Conservation (phyloP, 2,888 invertebrate genomes). For the Tiliacea citrago region DNA sequence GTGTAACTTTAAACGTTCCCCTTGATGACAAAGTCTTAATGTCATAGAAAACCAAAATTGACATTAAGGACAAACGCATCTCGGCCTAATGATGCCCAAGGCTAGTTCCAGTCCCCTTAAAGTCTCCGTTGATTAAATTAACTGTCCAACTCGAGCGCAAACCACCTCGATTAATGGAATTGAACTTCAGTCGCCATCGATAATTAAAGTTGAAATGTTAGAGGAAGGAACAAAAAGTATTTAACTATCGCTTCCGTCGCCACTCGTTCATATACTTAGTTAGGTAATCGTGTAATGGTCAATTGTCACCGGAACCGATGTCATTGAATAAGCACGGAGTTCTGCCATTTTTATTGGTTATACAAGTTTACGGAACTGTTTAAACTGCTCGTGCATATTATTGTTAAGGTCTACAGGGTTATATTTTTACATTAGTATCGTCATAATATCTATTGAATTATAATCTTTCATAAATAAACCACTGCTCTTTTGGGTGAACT, state of each 20-base stretch:
- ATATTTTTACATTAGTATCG: neutral
- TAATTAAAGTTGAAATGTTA: slow-evolving; percentile 52
- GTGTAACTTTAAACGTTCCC: neutral
- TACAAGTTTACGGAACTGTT: slow-evolving; percentile 17
- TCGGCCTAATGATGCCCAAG: neutral
- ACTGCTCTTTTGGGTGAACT: neutral
- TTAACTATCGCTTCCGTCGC: slow-evolving; percentile 31
- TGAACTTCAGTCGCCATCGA: slow-evolving; percentile 40
- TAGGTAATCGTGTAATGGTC: slow-evolving; percentile 34
- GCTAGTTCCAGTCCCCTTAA: slow-evolving; percentile 12
- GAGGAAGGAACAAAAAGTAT: slow-evolving; percentile 45
- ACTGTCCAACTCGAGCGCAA: slow-evolving; percentile 49
- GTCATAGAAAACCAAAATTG: slow-evolving; percentile 2
- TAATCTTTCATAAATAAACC: neutral
- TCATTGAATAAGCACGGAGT: neutral
- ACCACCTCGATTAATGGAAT: slow-evolving; percentile 52
- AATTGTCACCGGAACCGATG: slow-evolving; percentile 20
- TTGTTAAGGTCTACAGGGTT: neutral
- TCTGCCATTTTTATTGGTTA: slow-evolving; percentile 12
- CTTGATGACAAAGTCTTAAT: neutral
- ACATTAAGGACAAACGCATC: neutral
- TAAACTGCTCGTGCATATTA: neutral
- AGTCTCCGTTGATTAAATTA: slow-evolving; percentile 49
- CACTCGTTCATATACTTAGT: slow-evolving; percentile 15
- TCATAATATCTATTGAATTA: neutral